Conservation (phyloP, 1,140 invertebrate species). For the Euwallacea fornicatus region DNA sequence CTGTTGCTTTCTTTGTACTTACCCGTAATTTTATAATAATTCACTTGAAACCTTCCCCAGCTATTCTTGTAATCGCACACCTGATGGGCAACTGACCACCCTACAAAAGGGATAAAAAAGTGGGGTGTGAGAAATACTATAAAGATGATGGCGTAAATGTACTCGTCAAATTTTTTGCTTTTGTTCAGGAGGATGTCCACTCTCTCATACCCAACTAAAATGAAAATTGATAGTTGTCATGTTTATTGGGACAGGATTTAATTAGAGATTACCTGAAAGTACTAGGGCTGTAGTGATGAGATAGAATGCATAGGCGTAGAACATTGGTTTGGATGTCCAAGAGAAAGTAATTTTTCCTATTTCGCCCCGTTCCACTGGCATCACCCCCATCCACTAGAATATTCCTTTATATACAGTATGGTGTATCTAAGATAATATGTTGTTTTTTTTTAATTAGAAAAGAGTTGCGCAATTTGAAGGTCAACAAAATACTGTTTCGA, state of each 20-base stretch:
- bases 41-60: constrained; percentile 58
- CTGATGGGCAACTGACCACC: constrained; percentile 63
- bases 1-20: background rate
- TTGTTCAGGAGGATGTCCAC: constrained; percentile 58
- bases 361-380: constrained; percentile 58
- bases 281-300: constrained; percentile 58
- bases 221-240: background rate
- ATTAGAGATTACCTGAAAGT: constrained; percentile 17
- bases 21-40: constrained; percentile 54
- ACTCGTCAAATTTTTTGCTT: constrained; percentile 63
- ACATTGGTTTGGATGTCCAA: constrained; percentile 60
- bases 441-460: too few relatives aligned
- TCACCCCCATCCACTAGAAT: constrained; percentile 58
- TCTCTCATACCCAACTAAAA: constrained; percentile 59
- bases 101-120: constrained; percentile 66
- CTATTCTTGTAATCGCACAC: constrained; percentile 66
- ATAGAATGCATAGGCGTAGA: constrained; percentile 63
- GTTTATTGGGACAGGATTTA: background rate
- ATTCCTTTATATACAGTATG: too few relatives aligned
- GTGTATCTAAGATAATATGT: too few relatives aligned
- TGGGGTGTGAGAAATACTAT: constrained; percentile 64
- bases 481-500: too few relatives aligned
- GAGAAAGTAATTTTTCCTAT: constrained; percentile 61
- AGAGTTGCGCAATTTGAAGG: too few relatives aligned
- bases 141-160: constrained; percentile 65